Percentiles rank a stretch among this genome's conserved stretches.
Conservation (phyloP, 2,113 vertebrate genomes). For the Microcebus griseorufus region DNA sequence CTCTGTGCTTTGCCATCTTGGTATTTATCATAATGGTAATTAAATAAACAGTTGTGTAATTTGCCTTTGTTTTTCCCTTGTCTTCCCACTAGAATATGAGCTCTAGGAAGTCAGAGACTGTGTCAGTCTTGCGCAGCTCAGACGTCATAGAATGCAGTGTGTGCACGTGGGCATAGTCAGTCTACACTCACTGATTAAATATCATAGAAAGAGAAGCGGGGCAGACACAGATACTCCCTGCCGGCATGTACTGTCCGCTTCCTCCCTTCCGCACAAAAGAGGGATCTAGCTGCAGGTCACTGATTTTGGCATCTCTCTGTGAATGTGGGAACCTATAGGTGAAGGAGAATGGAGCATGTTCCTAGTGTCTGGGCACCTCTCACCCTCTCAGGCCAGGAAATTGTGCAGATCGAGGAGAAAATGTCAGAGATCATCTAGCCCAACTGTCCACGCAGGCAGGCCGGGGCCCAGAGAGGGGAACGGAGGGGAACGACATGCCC, state of each 20-base stretch:
- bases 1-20: neutral
- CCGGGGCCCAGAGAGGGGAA: accelerated
- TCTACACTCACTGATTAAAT: accelerated
- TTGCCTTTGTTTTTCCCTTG: neutral
- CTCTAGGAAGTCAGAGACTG: neutral
- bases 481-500: too few relatives aligned
- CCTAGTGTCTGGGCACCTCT: neutral
- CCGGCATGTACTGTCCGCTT: neutral
- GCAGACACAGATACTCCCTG: neutral
- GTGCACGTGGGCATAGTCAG: accelerated
- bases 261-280: neutral
- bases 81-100: neutral
- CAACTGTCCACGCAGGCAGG: neutral
- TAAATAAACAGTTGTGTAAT: neutral
- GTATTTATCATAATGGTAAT: neutral
- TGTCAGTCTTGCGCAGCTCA: neutral
- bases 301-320: neutral
- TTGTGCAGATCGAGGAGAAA: neutral
- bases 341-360: neutral
- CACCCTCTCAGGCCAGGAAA: neutral
- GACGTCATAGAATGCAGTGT: neutral
- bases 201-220: neutral
- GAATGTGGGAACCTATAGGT: neutral
- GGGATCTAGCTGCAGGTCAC: neutral
- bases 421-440: neutral